Percentiles rank a stretch among this genome's conserved stretches.
These are phyloP conservation scores for Semaprochilodus insignis DNA, from an alignment of 2,797 vertebrate genomes.

Conservation along the genomic window DNA sequence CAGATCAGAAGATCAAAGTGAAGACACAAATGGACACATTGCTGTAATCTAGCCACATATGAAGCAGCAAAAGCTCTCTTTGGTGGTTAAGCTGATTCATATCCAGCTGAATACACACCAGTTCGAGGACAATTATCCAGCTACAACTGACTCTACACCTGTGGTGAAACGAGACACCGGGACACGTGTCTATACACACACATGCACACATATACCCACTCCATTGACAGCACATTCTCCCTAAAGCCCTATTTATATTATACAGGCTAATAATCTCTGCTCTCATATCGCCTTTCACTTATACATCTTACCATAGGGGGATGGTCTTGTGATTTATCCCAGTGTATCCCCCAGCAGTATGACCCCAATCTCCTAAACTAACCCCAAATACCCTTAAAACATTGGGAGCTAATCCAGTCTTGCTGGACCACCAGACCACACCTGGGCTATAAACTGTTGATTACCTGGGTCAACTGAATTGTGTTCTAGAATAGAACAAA, in stretches of 20 bases:
- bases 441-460: constrained; percentile 14
- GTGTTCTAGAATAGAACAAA: constrained; percentile 4
- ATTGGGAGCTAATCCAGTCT: constrained; percentile 9
- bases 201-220: constrained; percentile 36
- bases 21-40: constrained; percentile 67
- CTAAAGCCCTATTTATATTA: not conserved
- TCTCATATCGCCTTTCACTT: constrained; percentile 1
- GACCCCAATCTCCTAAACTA: not conserved
- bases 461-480: constrained; percentile 37
- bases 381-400: constrained; percentile 10
- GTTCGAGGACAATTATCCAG: constrained; percentile 73
- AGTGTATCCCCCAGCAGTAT: not conserved
- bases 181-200: constrained; percentile 26
- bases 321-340: not conserved
- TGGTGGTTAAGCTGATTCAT: constrained; percentile 58
- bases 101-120: constrained; percentile 75
- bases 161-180: constrained; percentile 27
- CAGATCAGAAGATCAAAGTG: constrained; percentile 66
- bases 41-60: constrained; percentile 68
- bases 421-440: not conserved
- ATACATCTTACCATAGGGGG: not conserved
- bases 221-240: constrained; percentile 6
- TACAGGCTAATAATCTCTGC: not conserved
- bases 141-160: constrained; percentile 39
- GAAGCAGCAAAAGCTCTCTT: constrained; percentile 29